phyloP scores from a whole-genome alignment of 2,113 vertebrate genomes.

The Carassius gibelio region DNA sequence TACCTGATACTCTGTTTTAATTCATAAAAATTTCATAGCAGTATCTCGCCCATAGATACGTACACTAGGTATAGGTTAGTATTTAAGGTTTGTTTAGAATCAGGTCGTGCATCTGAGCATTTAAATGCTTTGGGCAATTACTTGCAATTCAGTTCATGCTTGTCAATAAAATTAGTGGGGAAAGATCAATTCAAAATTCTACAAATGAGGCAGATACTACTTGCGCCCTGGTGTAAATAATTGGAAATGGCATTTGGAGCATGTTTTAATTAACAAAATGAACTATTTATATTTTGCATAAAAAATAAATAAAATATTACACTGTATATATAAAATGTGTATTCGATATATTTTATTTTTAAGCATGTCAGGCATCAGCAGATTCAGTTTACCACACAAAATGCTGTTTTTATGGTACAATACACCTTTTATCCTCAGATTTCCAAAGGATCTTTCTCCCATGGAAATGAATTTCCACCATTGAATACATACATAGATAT shows the following conservation, averaged over 20 bases:
- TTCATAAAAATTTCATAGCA: background rate
- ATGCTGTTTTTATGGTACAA: background rate
- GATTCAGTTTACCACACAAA: background rate
- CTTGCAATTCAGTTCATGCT: slow-evolving; percentile 5
- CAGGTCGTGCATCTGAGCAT: background rate
- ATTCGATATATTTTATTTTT: background rate
- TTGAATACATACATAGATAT: no score
- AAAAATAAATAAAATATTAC: no score
- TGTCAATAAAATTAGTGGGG: background rate
- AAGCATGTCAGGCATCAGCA: background rate
- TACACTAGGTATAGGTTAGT: background rate
- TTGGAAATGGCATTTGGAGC: background rate
- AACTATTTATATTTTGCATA: background rate
- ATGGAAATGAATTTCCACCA: no score
- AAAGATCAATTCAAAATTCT: background rate
- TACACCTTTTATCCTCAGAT: background rate
- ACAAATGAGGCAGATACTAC: background rate
- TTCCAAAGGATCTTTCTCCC: background rate
- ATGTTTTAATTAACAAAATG: slow-evolving; percentile 6
- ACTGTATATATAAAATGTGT: no score
- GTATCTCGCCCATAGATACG: background rate
- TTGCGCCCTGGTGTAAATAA: background rate
- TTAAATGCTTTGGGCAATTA: slow-evolving; percentile 5
- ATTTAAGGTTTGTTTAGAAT: background rate
- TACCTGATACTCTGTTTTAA: background rate